Conservation (phyloP, 2,113 vertebrate genomes). For the Setophaga coronata region DNA sequence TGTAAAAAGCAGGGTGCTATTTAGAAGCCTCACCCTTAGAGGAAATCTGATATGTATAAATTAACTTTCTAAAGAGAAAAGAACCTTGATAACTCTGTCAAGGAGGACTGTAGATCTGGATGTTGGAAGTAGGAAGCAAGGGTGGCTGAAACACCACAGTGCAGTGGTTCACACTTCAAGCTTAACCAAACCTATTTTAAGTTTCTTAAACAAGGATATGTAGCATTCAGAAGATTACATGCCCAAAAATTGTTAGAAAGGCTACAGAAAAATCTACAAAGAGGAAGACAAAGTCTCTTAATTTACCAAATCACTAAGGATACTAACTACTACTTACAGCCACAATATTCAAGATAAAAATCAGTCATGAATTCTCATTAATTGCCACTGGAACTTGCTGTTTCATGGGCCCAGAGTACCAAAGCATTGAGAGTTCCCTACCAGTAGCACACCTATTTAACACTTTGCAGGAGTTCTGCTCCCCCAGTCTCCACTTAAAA, state of each 20-base stretch:
- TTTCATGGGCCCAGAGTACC: not conserved
- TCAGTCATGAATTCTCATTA: conserved; percentile 39
- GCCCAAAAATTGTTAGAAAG: conserved; percentile 43
- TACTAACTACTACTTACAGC: not conserved
- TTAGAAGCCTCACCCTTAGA: conserved; percentile 39
- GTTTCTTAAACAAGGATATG: conserved; percentile 33
- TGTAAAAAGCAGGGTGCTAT: not conserved
- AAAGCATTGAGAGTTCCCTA: conserved; percentile 27
- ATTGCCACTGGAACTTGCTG: conserved; percentile 27
- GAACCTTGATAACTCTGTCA: conserved; percentile 21
- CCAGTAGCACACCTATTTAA: not conserved
- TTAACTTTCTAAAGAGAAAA: conserved; percentile 47
- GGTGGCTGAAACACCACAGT: conserved; percentile 23
- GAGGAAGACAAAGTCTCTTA: not conserved
- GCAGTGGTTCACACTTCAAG: conserved; percentile 38
- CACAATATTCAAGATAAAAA: conserved; percentile 45
- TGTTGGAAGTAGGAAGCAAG: conserved; percentile 43
- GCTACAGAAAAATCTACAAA: conserved; percentile 17
- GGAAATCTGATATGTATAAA: conserved; percentile 50
- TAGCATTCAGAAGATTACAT: conserved; percentile 30
- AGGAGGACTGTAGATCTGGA: conserved; percentile 49
- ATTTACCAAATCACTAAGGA: conserved; percentile 2
- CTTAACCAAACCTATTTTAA: conserved; percentile 64
- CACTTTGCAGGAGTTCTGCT: not conserved
- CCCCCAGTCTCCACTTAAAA: not conserved